These are phyloP conservation scores for Nomada flava DNA, from an alignment of 2,888 invertebrate species.

Conservation along the genomic window DNA sequence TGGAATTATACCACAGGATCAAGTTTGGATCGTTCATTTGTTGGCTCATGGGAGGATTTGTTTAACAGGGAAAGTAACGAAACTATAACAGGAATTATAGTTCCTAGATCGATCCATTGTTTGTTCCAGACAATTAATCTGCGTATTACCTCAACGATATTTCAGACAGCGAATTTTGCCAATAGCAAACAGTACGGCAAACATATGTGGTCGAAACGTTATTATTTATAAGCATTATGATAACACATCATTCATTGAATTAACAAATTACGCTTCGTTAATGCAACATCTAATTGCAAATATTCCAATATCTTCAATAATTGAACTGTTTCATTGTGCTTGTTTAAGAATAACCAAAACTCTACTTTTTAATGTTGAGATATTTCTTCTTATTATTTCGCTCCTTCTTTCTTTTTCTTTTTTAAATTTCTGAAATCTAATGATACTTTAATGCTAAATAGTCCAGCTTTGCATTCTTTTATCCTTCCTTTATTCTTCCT, in stretches of 20 bases:
- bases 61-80: background rate
- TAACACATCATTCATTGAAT: background rate
- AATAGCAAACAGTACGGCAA: background rate
- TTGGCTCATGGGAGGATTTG: background rate
- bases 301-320: background rate
- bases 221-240: constrained; percentile 8
- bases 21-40: background rate
- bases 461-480: no score
- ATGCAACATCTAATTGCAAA: constrained; percentile 5
- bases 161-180: background rate
- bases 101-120: background rate
- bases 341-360: no score
- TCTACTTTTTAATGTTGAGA: no score
- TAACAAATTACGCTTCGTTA: background rate
- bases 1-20: no score
- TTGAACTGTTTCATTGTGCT: no score
- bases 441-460: no score
- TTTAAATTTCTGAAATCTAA: no score
- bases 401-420: no score
- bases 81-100: background rate
- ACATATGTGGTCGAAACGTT: background rate
- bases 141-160: background rate
- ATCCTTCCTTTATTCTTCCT: no score
- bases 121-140: no score
- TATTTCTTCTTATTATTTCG: no score